Conservation (phyloP, 1,140 invertebrate genomes). For the Centruroides sculpturatus region DNA sequence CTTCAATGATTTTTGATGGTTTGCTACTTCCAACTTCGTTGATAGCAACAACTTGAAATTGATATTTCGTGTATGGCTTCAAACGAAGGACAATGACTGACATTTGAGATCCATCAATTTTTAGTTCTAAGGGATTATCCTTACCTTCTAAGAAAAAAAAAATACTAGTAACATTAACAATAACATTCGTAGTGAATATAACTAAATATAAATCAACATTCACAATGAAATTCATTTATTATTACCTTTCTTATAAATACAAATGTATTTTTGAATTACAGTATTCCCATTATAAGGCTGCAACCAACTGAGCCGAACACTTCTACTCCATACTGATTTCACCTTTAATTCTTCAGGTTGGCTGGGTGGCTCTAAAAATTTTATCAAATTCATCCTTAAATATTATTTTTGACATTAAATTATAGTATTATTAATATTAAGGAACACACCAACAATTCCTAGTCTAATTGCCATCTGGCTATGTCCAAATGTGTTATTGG, state of each 20-base stretch:
- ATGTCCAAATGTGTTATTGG: no score
- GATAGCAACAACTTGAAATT: slow-evolving; percentile 24
- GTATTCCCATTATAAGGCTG: slow-evolving; percentile 81
- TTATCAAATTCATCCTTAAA: no score
- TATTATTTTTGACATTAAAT: no score
- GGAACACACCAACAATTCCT: no score
- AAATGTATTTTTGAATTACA: slow-evolving; percentile 63
- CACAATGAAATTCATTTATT: no score
- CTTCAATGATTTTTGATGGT: slow-evolving; percentile 66
- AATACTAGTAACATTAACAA: no score
- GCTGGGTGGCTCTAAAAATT: slow-evolving; percentile 66
- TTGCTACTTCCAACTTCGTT: slow-evolving; percentile 49
- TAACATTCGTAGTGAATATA: no score
- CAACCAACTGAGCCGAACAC: slow-evolving; percentile 78
- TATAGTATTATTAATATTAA: no score
- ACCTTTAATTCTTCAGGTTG: slow-evolving; percentile 78
- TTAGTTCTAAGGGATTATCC: slow-evolving; percentile 2
- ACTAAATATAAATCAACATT: no score
- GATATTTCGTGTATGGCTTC: slow-evolving; percentile 1
- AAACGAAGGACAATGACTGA: slow-evolving; percentile 8
- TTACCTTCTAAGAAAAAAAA: no score
- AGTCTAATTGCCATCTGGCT: no score
- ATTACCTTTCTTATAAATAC: no score
- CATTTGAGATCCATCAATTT: slow-evolving; percentile 5
- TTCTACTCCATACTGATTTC: slow-evolving; percentile 74